Evolutionary conservation across 1,140 invertebrate genomes (phyloP).

Genomic region (Melanaphis sacchari): DNA sequence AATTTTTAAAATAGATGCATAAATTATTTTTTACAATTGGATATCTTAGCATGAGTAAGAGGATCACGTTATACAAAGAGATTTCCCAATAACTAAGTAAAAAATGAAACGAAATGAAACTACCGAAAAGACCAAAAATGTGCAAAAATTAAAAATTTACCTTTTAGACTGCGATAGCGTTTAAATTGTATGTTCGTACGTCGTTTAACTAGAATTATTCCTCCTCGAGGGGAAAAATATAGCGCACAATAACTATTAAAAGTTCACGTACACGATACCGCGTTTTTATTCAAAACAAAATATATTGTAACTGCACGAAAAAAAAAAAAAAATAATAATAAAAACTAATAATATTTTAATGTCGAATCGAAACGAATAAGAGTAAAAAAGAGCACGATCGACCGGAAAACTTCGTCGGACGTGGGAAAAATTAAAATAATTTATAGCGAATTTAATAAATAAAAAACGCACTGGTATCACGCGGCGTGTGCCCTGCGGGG

Average conservation of each 20-base stretch:
- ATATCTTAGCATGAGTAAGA: too few relatives aligned
- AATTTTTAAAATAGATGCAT: not conserved
- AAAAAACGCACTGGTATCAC: slow-evolving; percentile 3
- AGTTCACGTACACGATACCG: not conserved
- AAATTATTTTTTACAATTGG: not conserved
- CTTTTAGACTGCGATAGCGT: not conserved
- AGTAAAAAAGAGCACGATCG: not conserved
- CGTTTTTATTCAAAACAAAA: not conserved
- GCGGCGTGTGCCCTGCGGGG: not conserved
- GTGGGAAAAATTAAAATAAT: not conserved
- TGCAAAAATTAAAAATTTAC: not conserved
- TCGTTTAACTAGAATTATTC: not conserved
- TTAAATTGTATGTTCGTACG: not conserved
- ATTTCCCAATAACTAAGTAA: not conserved
- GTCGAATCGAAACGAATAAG: not conserved
- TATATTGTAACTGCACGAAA: not conserved
- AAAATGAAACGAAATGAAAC: not conserved
- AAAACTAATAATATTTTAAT: not conserved
- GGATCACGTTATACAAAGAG: not conserved
- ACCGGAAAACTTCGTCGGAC: not conserved
- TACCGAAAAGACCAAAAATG: slow-evolving; percentile 5
- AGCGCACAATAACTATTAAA: not conserved
- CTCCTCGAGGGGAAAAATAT: not conserved
- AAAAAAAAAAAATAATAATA: not conserved
- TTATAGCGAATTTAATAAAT: not conserved